phyloP scores from a whole-genome alignment of 2,888 invertebrate genomes.

The Agrotis clavis region DNA sequence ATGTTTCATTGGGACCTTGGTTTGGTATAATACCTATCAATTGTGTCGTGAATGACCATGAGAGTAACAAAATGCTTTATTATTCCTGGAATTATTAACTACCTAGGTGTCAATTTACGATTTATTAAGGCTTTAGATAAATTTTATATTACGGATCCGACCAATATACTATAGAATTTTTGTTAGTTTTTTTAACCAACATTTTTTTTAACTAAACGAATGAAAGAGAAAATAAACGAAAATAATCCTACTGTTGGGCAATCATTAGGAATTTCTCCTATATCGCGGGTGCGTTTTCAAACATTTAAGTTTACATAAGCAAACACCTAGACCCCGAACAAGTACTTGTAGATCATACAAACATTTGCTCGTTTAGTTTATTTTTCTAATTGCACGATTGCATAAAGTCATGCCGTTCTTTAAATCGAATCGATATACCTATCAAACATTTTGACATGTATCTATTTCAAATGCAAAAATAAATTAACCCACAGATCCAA shows the following conservation, averaged over 20 bases:
- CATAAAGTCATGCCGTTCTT: neutral
- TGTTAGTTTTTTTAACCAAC: no score
- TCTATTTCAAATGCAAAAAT: neutral
- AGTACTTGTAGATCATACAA: no score
- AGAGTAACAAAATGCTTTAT: neutral
- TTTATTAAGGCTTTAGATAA: neutral
- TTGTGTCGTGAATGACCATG: slow-evolving; percentile 19
- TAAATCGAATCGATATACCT: neutral
- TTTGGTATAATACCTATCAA: slow-evolving; percentile 14
- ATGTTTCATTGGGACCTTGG: slow-evolving; percentile 33
- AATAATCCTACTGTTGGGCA: no score
- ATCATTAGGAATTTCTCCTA: no score
- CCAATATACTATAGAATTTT: no score
- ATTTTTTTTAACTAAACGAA: no score
- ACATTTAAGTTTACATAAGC: no score
- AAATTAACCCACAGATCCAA: slow-evolving; percentile 1
- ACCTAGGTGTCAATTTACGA: neutral
- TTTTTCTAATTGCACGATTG: neutral
- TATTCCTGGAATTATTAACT: neutral
- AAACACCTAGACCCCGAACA: no score
- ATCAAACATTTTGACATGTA: neutral
- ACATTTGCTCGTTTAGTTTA: neutral
- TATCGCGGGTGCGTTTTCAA: no score
- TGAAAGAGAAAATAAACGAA: no score
- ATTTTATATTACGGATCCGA: neutral